Percentiles rank a stretch among this genome's conserved stretches.
phyloP scores from a whole-genome alignment of 2,113 vertebrate genomes.

The Riparia riparia region DNA sequence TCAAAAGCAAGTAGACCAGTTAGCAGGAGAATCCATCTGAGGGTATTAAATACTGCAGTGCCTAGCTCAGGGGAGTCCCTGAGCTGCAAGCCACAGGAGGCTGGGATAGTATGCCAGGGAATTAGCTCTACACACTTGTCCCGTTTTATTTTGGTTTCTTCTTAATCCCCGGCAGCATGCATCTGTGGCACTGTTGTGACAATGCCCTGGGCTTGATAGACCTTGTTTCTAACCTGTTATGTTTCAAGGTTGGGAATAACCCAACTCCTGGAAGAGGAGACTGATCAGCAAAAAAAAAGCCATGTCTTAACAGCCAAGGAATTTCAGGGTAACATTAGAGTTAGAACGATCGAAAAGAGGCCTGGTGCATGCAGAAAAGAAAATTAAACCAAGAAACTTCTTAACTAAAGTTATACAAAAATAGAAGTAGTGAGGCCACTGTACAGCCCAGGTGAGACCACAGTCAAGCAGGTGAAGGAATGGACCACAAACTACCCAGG shows the following conservation, averaged over 20 bases:
- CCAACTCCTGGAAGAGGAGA: neutral
- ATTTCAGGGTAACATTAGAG: neutral
- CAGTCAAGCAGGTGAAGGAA: neutral
- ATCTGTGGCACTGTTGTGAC: neutral
- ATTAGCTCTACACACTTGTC: accelerated
- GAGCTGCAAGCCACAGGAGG: neutral
- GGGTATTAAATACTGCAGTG: neutral
- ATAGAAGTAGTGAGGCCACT: neutral
- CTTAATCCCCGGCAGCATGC: neutral
- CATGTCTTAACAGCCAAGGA: neutral
- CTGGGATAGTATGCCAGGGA: neutral
- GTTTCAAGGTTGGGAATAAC: neutral
- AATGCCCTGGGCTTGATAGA: neutral
- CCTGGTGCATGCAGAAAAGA: neutral
- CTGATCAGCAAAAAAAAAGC: neutral
- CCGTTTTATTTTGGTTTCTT: neutral
- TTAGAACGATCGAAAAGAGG: neutral
- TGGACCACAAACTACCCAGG: neutral
- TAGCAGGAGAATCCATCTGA: neutral
- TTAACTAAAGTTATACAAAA: neutral
- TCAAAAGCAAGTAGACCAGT: neutral
- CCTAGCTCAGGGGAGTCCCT: neutral
- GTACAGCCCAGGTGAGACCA: neutral
- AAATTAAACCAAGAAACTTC: neutral
- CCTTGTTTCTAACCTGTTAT: neutral